Evolutionary conservation across 2,888 invertebrate genomes (phyloP), one percentile per base, ranked within the genome.

Genomic region (Nasonia oneida): DNA sequence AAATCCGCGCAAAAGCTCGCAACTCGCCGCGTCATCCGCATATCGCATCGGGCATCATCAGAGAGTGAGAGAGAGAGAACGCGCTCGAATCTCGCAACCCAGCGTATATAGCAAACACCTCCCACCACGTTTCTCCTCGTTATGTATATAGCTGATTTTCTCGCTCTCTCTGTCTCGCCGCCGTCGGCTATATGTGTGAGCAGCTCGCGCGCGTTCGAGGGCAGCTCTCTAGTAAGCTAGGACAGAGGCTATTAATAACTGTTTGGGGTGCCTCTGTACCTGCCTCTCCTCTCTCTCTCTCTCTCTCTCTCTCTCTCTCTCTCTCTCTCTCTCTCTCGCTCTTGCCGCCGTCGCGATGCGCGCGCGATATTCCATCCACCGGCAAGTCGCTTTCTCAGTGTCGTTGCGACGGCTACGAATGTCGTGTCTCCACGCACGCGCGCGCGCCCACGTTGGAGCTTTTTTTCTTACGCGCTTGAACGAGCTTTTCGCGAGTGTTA

Each of bases 211-310:
- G 71, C 61, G 77, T 37, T 78, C n/a, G 84, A 29, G 77, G 42
- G 53, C 29, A 83, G 71, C 73, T 39, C 76, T 53, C 92, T 92
- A 92, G 91, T 90, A 92, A 92, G 92, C 91, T 92, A 93, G 93
- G 92, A 92, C 92, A 92, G 90, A 88, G 90, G 91, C 93, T 93
- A 93, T 93, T 93, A 93, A 93, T 93, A 93, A 92, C 91, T 89
- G 91, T 91, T 90, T 92, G 91, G 93, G 92, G 93, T 93, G 93
- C 91, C 78, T 83, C 78, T 87, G 92, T 93, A 93, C 93, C 93
- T 92, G 93, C 91, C 91, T 91, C 90, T 90, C 90, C 37, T 37
- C 37, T 37, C 37, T 37, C 37, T 37, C 37, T 37, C 37, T 37
- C 37, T 91, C 89, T 90, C 87, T 89, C 91, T 90, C 83, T 47